Percentiles rank a stretch among this genome's conserved stretches.
Conservation (phyloP, 2,113 vertebrate species). For the Columba livia region DNA sequence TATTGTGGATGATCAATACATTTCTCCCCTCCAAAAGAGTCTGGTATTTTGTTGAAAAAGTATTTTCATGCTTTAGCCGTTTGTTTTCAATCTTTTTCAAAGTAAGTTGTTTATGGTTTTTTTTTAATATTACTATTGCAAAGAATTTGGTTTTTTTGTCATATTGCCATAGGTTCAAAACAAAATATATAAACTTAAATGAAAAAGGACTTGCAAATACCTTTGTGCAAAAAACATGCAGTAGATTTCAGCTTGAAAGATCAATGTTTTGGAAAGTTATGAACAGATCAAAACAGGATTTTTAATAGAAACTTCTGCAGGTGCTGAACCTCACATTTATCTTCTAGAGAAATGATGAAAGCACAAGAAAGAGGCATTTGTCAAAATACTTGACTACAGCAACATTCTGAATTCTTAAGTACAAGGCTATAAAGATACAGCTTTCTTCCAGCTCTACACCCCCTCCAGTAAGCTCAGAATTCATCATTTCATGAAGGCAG, state of each 20-base stretch:
- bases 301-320: background rate
- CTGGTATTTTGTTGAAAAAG: background rate
- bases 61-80: background rate
- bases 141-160: background rate
- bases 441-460: background rate
- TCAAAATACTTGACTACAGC: background rate
- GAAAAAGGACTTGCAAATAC: background rate
- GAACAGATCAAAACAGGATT: background rate
- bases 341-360: background rate
- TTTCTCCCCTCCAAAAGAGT: background rate
- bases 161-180: background rate
- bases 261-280: background rate
- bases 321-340: conserved; percentile 9
- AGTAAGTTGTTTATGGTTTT: background rate
- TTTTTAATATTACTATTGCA: background rate
- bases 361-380: conserved; percentile 5
- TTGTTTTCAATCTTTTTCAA: background rate
- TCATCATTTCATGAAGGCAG: background rate
- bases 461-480: background rate
- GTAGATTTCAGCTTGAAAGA: conserved; percentile 9
- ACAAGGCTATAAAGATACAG: background rate
- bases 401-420: background rate
- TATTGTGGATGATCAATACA: background rate
- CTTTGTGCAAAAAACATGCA: background rate
- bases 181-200: background rate